Percentiles rank a stretch among this genome's conserved stretches.
Evolutionary conservation across 2,797 vertebrate species (phyloP).

Genomic region (Darevskia mixta): DNA sequence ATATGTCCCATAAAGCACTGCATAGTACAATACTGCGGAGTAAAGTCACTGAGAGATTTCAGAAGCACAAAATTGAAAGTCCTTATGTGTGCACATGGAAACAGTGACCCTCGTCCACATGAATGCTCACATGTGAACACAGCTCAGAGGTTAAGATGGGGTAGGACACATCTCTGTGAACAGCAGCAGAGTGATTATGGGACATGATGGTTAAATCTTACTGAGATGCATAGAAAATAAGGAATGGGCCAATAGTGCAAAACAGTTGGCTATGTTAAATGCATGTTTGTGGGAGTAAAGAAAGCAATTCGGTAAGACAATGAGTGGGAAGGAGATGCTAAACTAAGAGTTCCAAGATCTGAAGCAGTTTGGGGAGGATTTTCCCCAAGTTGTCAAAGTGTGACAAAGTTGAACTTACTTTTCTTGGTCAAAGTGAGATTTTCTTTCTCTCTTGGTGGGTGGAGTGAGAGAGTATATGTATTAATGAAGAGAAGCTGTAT

Average conservation of each 20-base stretch:
- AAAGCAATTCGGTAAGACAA: not conserved
- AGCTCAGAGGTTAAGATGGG: not conserved
- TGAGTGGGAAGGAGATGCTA: not conserved
- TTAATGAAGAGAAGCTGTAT: not conserved
- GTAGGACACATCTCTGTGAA: not conserved
- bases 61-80: no score
- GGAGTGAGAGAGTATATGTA: no score
- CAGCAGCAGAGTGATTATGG: not conserved
- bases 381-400: not conserved
- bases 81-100: no score
- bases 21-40: no score
- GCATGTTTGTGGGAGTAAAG: not conserved
- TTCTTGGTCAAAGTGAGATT: not conserved
- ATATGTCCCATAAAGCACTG: no score
- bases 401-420: not conserved
- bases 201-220: not conserved
- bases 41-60: no score
- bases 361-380: not conserved
- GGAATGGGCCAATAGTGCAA: not conserved
- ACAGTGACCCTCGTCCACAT: no score
- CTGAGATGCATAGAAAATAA: constrained; percentile 1
- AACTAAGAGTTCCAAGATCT: not conserved
- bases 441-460: not conserved
- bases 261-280: not conserved
- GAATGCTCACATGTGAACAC: no score